A percentile compares a stretch with the other conserved stretches of the same genome.
phyloP scores from a whole-genome alignment of 1,140 invertebrate species.

The Spodoptera litura region DNA sequence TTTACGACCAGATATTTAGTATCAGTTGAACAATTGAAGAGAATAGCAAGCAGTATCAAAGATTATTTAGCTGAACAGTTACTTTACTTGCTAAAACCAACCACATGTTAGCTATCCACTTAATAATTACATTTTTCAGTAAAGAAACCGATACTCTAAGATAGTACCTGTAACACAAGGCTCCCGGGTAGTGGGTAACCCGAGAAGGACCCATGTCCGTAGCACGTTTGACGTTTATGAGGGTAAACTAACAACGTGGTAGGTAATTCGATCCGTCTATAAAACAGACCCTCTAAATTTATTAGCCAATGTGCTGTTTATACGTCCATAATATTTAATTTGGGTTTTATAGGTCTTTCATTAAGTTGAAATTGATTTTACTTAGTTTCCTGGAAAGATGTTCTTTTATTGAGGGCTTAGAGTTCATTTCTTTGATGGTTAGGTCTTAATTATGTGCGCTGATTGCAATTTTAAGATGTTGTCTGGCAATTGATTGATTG shows the following conservation, averaged over 20 bases:
- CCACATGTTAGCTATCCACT: not conserved
- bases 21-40: no score
- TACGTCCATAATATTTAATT: constrained; percentile 33
- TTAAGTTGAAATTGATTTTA: constrained; percentile 5
- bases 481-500: no score
- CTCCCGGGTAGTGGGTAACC: constrained; percentile 63
- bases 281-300: constrained; percentile 63
- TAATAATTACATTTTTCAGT: constrained; percentile 43
- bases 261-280: constrained; percentile 73
- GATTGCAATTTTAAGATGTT: no score
- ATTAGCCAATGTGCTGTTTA: constrained; percentile 35
- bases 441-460: no score
- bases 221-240: constrained; percentile 76
- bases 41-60: no score
- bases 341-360: constrained; percentile 16
- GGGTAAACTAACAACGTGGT: constrained; percentile 64
- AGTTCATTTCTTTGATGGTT: no score
- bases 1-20: no score
- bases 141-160: constrained; percentile 6
- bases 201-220: constrained; percentile 68
- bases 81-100: not conserved
- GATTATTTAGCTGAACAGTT: no score
- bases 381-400: not conserved
- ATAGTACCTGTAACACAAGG: constrained; percentile 55
- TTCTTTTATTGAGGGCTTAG: no score